These are phyloP conservation scores for Engystomops pustulosus DNA, from an alignment of 2,113 vertebrate species.

Conservation along the genomic window DNA sequence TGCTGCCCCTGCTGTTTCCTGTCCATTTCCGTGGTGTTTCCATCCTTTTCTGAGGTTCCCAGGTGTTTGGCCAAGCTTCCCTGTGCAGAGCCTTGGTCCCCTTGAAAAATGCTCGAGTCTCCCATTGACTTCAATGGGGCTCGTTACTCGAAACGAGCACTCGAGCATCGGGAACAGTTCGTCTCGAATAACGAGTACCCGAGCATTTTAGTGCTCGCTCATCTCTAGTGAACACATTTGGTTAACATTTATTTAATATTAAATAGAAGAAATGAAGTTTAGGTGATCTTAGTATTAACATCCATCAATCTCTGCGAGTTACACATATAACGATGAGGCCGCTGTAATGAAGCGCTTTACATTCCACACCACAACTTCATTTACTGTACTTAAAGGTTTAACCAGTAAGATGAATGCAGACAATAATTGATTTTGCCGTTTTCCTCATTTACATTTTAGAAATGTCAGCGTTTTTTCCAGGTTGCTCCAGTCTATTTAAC, in stretches of 20 bases:
- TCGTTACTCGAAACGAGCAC: no score
- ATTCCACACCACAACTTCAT: conserved; percentile 25
- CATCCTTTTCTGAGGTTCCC: no score
- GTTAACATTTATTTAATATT: background rate
- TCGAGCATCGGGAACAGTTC: no score
- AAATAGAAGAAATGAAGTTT: background rate
- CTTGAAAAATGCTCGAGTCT: no score
- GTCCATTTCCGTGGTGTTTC: no score
- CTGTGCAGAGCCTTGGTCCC: no score
- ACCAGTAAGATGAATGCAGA: conserved; percentile 56
- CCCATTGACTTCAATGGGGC: no score
- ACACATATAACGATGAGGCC: background rate
- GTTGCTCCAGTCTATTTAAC: conserved; percentile 53
- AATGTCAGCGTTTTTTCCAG: conserved; percentile 56
- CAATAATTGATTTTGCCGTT: conserved; percentile 56
- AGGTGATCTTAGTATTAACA: background rate
- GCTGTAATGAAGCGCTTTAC: conserved; percentile 27
- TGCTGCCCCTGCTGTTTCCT: no score
- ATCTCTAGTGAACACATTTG: background rate
- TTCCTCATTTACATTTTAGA: conserved; percentile 59
- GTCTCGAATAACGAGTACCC: no score
- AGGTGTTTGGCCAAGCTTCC: no score
- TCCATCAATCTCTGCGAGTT: background rate
- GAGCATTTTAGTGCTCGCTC: no score
- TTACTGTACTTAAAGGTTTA: conserved; percentile 35